phyloP scores from a whole-genome alignment of 2,888 invertebrate genomes.

The Ceriagrion tenellum region DNA sequence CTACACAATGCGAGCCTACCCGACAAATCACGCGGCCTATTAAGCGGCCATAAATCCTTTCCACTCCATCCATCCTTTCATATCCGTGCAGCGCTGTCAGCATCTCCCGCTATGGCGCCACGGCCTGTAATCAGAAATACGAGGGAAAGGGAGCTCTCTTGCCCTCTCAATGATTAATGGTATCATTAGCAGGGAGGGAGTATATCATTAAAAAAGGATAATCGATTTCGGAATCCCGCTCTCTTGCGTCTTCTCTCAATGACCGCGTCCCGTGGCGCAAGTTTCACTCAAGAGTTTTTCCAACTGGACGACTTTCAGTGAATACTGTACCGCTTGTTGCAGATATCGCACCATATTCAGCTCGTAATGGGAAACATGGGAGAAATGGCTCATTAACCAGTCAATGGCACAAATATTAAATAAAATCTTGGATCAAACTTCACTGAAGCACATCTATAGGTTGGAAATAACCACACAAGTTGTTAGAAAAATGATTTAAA shows the following conservation, averaged over 20 bases:
- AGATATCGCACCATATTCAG: too few species aligned
- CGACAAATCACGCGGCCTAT: slow-evolving; percentile 35
- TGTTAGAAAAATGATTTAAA: too few species aligned
- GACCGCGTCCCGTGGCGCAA: too few species aligned
- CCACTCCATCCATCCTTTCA: background rate
- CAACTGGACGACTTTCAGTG: too few species aligned
- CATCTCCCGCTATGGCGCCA: slow-evolving; percentile 45
- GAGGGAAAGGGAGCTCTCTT: background rate
- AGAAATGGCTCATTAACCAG: too few species aligned
- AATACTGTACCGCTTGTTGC: too few species aligned
- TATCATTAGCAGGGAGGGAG: slow-evolving; percentile 56
- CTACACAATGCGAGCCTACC: slow-evolving; percentile 8
- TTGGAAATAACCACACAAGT: too few species aligned
- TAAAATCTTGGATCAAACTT: too few species aligned
- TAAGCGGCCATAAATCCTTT: slow-evolving; percentile 17
- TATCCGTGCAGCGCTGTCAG: slow-evolving; percentile 19
- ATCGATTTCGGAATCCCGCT: slow-evolving; percentile 45
- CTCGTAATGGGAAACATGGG: too few species aligned
- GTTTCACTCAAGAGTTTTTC: too few species aligned
- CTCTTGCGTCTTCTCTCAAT: background rate
- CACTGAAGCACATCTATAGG: too few species aligned
- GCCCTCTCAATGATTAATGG: slow-evolving; percentile 47
- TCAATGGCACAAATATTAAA: too few species aligned
- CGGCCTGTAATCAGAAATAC: slow-evolving; percentile 12
- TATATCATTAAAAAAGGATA: slow-evolving; percentile 62